phyloP scores from a whole-genome alignment of 2,888 invertebrate species.

The Barypeithes pellucidus region DNA sequence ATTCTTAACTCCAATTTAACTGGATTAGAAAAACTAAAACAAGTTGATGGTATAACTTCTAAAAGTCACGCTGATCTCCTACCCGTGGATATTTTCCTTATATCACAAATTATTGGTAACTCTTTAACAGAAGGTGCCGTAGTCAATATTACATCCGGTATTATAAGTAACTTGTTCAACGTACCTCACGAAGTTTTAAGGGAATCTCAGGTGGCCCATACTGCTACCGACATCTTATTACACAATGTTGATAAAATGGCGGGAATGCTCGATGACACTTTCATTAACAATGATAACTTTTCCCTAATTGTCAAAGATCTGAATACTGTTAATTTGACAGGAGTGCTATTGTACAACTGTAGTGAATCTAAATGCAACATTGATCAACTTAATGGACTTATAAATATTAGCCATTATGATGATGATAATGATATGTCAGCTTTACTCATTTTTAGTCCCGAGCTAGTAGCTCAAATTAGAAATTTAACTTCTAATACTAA shows the following conservation, averaged over 20 bases:
- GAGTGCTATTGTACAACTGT: conserved; percentile 67
- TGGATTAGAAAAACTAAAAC: conserved; percentile 46
- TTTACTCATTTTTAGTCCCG: conserved; percentile 56
- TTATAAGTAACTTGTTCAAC: conserved; percentile 70
- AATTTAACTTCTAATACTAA: conserved; percentile 40
- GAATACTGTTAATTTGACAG: conserved; percentile 71
- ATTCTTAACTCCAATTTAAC: conserved; percentile 53
- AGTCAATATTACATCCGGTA: conserved; percentile 70
- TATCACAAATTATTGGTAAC: conserved; percentile 57
- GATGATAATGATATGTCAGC: conserved; percentile 46
- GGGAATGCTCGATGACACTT: conserved; percentile 22
- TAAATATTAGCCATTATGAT: conserved; percentile 42
- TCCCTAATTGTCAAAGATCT: conserved; percentile 69
- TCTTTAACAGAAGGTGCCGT: conserved; percentile 34
- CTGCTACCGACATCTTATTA: conserved; percentile 58
- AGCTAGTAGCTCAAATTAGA: conserved; percentile 55
- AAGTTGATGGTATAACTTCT: conserved; percentile 36
- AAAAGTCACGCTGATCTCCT: conserved; percentile 40
- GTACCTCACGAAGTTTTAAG: conserved; percentile 53
- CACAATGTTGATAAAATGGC: conserved; percentile 56
- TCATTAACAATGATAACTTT: conserved; percentile 69
- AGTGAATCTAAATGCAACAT: conserved; percentile 65
- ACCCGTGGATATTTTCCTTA: conserved; percentile 58
- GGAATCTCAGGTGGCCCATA: conserved; percentile 54
- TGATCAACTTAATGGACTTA: conserved; percentile 57